Evolutionary conservation across 2,888 invertebrate species (phyloP), one percentile per base, ranked within the genome.

Genomic region (Caenorhabditis angaria): DNA sequence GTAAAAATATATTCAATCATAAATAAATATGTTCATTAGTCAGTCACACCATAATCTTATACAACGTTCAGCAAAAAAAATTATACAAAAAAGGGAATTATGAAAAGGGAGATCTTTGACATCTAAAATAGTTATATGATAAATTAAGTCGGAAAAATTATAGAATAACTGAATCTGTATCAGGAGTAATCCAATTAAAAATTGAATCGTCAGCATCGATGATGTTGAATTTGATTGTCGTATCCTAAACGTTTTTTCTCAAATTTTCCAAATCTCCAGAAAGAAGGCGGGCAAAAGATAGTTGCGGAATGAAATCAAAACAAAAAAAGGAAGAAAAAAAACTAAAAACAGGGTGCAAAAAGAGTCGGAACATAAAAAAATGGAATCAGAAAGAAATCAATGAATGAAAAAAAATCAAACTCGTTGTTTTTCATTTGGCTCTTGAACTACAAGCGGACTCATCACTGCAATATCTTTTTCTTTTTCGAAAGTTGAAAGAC

Each of bases 121-220:
- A n/a, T n/a, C n/a, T n/a, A n/a, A n/a, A n/a, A n/a, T n/a, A n/a
- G n/a, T n/a, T n/a, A n/a, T n/a, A n/a, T n/a, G n/a, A n/a, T n/a
- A n/a, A n/a, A n/a, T n/a, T n/a, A n/a, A n/a, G n/a, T n/a, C n/a
- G n/a, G 18, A 28, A 24, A 18, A 18, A 29, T 65, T 61, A 72
- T 62, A 72, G 53, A n/a, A 72, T 61, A 28, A 73, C 73, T 53
- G 73, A 73, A 25, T 68, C 73, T 2, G 73, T 73, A 28, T 68
- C 73, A n/a, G 66, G 64, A 22, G 67, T 72, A 35, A 72, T 72
- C 72, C 72, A 72, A 32, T 72, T 63, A 47, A 58, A 61, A 61
- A 72, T 65, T 28, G 63, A 61, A n/a, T 64, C 35, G 0, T 48
- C 53, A 14, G 41, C 51, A 18, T 55, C 35, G n/a, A 24, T 24